phyloP scores from a whole-genome alignment of 2,797 vertebrate species.

The Discoglossus pictus region DNA sequence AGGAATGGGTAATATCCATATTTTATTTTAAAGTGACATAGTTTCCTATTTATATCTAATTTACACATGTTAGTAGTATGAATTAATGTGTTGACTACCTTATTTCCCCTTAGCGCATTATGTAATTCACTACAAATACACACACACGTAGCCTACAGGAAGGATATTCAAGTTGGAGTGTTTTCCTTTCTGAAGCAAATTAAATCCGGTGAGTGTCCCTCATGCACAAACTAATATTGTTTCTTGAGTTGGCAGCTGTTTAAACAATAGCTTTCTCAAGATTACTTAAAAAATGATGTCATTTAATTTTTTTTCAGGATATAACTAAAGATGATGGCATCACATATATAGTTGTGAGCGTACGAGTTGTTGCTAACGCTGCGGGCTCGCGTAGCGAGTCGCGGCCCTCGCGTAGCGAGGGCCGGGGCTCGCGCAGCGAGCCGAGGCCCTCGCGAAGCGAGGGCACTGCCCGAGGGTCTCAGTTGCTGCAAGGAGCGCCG shows the following conservation, averaged over 20 bases:
- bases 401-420: too few species aligned
- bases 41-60: too few species aligned
- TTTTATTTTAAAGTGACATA: too few species aligned
- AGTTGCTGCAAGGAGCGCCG: too few species aligned
- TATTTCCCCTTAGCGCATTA: conserved; percentile 22
- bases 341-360: not conserved
- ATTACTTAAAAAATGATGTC: conserved; percentile 10
- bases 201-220: conserved; percentile 7
- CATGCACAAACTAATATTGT: conserved; percentile 10
- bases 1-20: too few species aligned
- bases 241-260: conserved; percentile 22
- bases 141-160: conserved; percentile 17
- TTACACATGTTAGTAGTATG: too few species aligned
- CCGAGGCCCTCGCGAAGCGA: too few species aligned
- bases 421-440: too few species aligned
- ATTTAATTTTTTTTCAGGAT: not conserved
- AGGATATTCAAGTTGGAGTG: conserved; percentile 22
- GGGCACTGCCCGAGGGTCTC: too few species aligned
- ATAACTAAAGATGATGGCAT: not conserved
- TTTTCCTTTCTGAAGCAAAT: conserved; percentile 1
- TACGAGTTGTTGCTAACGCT: not conserved
- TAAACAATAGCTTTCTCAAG: conserved; percentile 27
- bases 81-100: not conserved
- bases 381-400: not conserved
- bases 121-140: conserved; percentile 36